Conservation (phyloP, 2,113 vertebrate species). For the Nothocercus nigrocapillus region DNA sequence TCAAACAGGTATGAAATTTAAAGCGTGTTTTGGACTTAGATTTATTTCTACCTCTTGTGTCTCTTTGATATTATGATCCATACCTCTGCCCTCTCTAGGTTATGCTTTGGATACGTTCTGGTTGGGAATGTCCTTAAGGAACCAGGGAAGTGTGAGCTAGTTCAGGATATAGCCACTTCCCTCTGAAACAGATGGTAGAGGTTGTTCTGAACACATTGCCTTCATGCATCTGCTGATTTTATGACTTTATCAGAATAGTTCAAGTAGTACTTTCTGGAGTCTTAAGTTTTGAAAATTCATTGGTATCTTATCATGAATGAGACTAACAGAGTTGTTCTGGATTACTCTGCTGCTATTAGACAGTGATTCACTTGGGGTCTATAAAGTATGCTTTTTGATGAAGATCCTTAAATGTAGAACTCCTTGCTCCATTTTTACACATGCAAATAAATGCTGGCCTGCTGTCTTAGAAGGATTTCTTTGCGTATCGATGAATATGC, state of each 20-base stretch:
- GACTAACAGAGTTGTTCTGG: background rate
- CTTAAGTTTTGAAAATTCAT: background rate
- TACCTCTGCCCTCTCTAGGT: background rate
- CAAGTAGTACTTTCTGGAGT: background rate
- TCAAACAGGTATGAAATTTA: background rate
- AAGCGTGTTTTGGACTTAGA: background rate
- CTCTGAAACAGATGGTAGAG: background rate
- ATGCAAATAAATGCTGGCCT: background rate
- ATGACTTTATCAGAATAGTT: background rate
- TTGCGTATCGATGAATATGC: background rate
- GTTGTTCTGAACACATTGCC: rapidly evolving
- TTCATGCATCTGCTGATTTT: background rate
- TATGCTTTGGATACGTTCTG: background rate
- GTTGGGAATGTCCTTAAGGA: background rate
- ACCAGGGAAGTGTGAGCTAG: background rate
- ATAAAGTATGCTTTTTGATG: background rate
- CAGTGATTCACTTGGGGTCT: background rate
- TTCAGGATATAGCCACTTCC: background rate
- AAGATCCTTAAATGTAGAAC: background rate
- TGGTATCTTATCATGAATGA: background rate
- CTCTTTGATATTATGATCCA: background rate
- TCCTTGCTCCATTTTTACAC: background rate
- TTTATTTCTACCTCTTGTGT: background rate
- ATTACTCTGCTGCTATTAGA: background rate
- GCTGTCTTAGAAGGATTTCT: background rate